phyloP scores from a whole-genome alignment of 2,113 vertebrate species.

The Calonectris borealis region DNA sequence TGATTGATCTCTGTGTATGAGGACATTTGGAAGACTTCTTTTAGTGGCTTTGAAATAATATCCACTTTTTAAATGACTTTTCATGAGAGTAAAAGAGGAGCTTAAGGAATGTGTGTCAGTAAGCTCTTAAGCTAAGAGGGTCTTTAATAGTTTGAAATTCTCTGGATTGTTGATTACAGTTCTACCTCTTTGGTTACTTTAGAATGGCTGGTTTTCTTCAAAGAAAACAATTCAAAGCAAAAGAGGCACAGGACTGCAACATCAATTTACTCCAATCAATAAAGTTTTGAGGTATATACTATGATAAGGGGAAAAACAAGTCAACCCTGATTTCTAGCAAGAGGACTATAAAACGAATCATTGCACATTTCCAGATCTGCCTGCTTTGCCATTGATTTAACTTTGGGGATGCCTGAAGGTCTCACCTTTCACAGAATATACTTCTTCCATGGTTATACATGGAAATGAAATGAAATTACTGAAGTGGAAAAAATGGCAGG shows the following conservation, averaged over 20 bases:
- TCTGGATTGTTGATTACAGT: neutral
- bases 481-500: neutral
- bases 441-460: neutral
- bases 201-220: neutral
- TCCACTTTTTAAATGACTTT: neutral
- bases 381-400: neutral
- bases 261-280: neutral
- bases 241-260: neutral
- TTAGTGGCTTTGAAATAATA: neutral
- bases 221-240: neutral
- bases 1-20: neutral
- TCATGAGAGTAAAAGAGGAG: neutral
- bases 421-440: neutral
- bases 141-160: neutral
- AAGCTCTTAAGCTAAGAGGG: neutral
- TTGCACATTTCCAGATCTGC: neutral
- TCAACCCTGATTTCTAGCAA: neutral
- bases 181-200: neutral
- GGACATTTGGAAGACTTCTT: neutral
- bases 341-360: neutral
- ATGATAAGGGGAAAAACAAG: neutral
- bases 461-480: neutral
- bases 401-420: neutral
- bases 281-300: neutral
- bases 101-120: neutral